phyloP scores from a whole-genome alignment of 2,797 vertebrate genomes.

The Lepidocolaptes lacrymiger region DNA sequence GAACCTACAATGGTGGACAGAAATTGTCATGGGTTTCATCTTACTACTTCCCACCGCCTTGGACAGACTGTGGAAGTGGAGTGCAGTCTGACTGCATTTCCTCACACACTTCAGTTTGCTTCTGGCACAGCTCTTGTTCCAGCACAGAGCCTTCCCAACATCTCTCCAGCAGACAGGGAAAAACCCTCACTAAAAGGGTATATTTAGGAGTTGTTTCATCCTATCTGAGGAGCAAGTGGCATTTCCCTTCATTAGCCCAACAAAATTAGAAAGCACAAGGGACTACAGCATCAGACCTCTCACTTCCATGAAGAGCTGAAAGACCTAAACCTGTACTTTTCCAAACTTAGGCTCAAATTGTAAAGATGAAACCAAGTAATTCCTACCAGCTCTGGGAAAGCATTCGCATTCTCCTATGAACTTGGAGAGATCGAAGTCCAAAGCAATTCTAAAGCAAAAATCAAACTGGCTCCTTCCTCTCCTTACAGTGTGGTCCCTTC shows the following conservation, averaged over 20 bases:
- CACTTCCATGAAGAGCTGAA: background rate
- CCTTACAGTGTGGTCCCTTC: background rate
- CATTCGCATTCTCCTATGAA: background rate
- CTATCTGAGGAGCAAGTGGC: background rate
- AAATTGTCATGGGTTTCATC: background rate
- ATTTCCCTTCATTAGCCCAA: background rate
- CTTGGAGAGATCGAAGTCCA: background rate
- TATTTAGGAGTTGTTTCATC: background rate
- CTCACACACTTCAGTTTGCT: background rate
- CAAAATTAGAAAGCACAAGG: background rate
- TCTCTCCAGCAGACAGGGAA: background rate
- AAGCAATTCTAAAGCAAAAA: background rate
- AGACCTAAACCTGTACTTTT: background rate
- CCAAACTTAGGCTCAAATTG: background rate
- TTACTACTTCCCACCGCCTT: background rate
- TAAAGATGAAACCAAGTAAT: background rate
- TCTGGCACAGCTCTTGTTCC: background rate
- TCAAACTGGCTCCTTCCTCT: background rate
- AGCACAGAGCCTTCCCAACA: background rate
- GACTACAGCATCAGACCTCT: background rate
- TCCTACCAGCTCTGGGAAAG: background rate
- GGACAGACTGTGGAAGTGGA: background rate
- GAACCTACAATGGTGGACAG: background rate
- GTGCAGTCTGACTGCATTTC: background rate
- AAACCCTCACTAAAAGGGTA: background rate